A percentile compares a stretch with the other conserved stretches of the same genome.
These are phyloP conservation scores for Steinernema carpocapsae DNA, from an alignment of 2,888 invertebrate species.

Conservation along the genomic window DNA sequence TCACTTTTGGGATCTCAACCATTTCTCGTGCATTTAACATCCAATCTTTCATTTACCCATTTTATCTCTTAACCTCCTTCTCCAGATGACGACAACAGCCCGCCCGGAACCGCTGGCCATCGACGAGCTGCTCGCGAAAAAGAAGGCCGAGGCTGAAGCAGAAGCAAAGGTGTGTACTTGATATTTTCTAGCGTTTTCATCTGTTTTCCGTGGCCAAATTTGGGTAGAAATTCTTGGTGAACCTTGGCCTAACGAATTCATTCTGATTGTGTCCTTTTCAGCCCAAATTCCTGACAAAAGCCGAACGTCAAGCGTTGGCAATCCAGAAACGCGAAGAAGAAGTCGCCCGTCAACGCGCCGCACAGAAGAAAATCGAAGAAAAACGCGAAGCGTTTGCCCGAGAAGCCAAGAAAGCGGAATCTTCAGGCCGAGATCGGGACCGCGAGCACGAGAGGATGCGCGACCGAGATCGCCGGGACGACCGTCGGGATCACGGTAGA, in stretches of 20 bases:
- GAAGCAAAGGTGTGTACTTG: conserved; percentile 78
- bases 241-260: too few relatives aligned
- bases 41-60: too few relatives aligned
- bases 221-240: too few relatives aligned
- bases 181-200: not conserved
- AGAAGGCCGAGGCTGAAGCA: conserved; percentile 92
- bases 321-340: conserved; percentile 86
- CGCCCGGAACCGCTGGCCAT: conserved; percentile 85
- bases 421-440: too few relatives aligned
- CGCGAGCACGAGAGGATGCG: conserved; percentile 49
- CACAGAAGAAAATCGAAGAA: conserved; percentile 77
- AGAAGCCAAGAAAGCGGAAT: conserved; percentile 65
- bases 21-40: too few relatives aligned
- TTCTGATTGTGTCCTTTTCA: conserved; percentile 46
- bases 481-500: too few relatives aligned
- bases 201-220: too few relatives aligned
- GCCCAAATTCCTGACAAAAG: conserved; percentile 94
- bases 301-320: conserved; percentile 88
- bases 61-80: too few relatives aligned
- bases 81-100: conserved; percentile 5
- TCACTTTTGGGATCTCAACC: too few relatives aligned
- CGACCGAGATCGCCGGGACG: conserved; percentile 45
- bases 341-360: conserved; percentile 78
- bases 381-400: conserved; percentile 74
- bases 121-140: conserved; percentile 91